Evolutionary conservation across 2,113 vertebrate species (phyloP).

Genomic region (Pseudonaja textilis): DNA sequence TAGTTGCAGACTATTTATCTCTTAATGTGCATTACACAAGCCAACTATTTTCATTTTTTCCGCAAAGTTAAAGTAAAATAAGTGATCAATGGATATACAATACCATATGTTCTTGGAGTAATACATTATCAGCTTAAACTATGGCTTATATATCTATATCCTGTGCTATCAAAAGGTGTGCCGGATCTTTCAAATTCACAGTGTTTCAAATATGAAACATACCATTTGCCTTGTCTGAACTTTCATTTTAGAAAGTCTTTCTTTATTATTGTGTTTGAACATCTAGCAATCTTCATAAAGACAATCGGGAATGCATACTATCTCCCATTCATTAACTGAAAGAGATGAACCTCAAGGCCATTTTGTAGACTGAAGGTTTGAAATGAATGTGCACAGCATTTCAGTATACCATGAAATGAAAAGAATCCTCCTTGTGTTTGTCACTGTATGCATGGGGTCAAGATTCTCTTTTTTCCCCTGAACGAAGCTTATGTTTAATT

Average conservation of each 20-base stretch:
- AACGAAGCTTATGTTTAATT: not conserved
- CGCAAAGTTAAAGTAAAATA: not conserved
- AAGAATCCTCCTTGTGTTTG: not conserved
- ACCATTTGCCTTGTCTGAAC: not conserved
- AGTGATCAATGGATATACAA: not conserved
- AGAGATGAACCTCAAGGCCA: not conserved
- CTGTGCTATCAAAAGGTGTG: not conserved
- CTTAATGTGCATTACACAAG: not conserved
- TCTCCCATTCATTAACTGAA: constrained; percentile 1
- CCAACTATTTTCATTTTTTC: not conserved
- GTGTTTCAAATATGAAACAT: not conserved
- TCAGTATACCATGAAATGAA: not conserved
- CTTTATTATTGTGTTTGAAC: constrained; percentile 1
- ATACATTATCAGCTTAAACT: not conserved
- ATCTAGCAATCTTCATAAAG: not conserved
- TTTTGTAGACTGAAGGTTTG: not conserved
- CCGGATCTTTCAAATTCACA: not conserved
- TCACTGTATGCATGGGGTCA: not conserved
- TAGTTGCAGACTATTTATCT: not conserved
- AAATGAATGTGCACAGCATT: not conserved
- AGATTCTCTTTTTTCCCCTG: not conserved
- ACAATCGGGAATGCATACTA: not conserved
- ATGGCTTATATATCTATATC: not conserved
- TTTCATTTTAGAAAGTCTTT: constrained; percentile 7
- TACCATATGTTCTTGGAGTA: not conserved